Evolutionary conservation across 1,140 invertebrate genomes (phyloP), one percentile per base, ranked within the genome.

Genomic region (Heliconius nattereri): DNA sequence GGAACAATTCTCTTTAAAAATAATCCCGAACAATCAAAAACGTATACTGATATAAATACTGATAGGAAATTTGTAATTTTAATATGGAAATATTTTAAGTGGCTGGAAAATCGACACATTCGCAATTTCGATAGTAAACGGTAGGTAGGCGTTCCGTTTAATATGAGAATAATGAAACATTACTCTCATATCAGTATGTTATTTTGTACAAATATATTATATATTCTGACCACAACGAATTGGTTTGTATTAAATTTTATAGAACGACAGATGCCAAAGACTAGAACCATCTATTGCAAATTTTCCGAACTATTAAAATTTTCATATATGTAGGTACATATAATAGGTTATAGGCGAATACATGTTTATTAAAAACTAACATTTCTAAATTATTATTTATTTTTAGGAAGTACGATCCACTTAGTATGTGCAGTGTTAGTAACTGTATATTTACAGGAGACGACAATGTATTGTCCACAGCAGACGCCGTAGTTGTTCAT

Each of bases 51-150:
- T 57, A 23, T 23, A 57, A 23, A 57, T 57, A 9, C 9, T 29
- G 60, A 29, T 54, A 87, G 60, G 78, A 87, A 82, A 29, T 92
- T 85, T 81, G 60, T 83, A 40, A 75, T 93, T 45, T 82, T 93
- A 54, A 86, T 93, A 78, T 93, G 91, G 91, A 92, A 87, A 80
- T 84, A 90, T 70, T 91, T 87, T 87, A 37, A 86, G 3, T 90
- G 89, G 87, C 75, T 92, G 8, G 81, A 86, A 75, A 78, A 83
- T 32, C 85, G 90, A 45, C 90, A 92, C 37, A 70, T 90, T 54
- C 75, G 81, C 73, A 83, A 81, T 32, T 91, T 81, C 79, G 76
- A 86, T 26, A 79, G 77, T 19, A 77, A 83, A 35, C 49, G 78
- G 89, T 92, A 80, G 74, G 88, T 87, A 75, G 11, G 9, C 9